Base-by-base conservation (phyloP, 2,113 vertebrate genomes). In the Callorhinus ursinus region DNA sequence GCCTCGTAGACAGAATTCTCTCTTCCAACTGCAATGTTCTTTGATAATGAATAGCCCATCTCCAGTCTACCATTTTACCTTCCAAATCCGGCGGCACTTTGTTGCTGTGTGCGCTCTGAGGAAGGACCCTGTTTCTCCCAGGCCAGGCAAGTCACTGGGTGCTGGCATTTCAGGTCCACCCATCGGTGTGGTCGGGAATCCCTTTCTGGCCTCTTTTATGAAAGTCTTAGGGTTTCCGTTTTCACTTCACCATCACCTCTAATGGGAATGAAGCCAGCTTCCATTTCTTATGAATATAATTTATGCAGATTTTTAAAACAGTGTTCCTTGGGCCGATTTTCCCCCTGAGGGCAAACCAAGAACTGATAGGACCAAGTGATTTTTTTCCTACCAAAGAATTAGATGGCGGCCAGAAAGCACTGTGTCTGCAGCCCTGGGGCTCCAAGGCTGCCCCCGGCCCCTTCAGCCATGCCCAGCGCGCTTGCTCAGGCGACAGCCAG, bases 41-140 rank as follows among this genome's bases (percentile, higher is more conserved):
- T 98, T 97, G 72, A 51, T 79, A 98, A 98, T 99, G 98, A 99
- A 98, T 98, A 99, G 99, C 98, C 97, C n/a, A 0, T 18, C 92
- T 93, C 85, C 69, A 57, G 33, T 12, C 63, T 59, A 1, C 72
- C 42, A 11, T 21, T 72, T 39, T 26, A 21, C 72, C 21, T 80
- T 55, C 14, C 26, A 18, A 69, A 18, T 42, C 57, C 31, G 26
- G 26, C 6, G 11, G 71, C 71, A 2, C 19, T 22, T 22, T 33
- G 1, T 42, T 84, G 63, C 65, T 72, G 24, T 2, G 0, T 80
- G 18, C 46, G 24, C 65, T 42, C 28, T 9, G 36, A 81, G 59
- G 21, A 18, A 67, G 82, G 36, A 26, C 57, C 15, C 28, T 65
- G 16, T 61, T 63, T 86, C 63, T 83, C 16, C 46, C 53, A 11